phyloP scores from a whole-genome alignment of 1,140 invertebrate genomes.

The Pinna nobilis region DNA sequence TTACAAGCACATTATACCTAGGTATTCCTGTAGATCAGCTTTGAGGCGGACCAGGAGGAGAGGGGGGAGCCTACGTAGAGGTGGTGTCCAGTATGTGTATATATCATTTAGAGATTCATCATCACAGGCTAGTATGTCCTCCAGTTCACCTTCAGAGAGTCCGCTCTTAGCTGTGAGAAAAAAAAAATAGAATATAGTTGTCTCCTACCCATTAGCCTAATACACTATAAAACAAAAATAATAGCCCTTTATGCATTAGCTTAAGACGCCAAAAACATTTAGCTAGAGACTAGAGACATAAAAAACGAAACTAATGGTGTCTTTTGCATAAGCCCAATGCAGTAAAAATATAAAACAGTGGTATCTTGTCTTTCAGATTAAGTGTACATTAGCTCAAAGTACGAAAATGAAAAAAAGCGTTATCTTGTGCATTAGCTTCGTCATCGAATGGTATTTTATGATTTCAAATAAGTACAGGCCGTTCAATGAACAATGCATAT shows the following conservation, averaged over 20 bases:
- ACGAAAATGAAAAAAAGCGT: too few species aligned
- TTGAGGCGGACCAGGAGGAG: conserved; percentile 66
- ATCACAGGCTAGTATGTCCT: conserved; percentile 71
- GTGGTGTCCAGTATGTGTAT: conserved; percentile 74
- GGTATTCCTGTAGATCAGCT: conserved; percentile 58
- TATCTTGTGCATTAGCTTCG: too few species aligned
- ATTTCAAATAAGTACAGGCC: too few species aligned
- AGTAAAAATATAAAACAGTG: too few species aligned
- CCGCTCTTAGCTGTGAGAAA: conserved; percentile 55
- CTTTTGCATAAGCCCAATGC: too few species aligned
- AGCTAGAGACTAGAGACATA: not conserved
- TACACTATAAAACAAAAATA: not conserved
- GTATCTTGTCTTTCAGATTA: too few species aligned
- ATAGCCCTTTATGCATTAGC: too few species aligned
- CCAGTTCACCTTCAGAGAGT: conserved; percentile 70
- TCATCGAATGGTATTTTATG: too few species aligned
- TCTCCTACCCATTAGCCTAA: not conserved
- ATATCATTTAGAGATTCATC: conserved; percentile 72
- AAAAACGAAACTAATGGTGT: too few species aligned
- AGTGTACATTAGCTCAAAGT: too few species aligned
- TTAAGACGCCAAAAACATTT: not conserved
- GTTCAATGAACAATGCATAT: too few species aligned
- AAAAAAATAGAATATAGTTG: not conserved
- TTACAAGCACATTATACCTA: conserved; percentile 48
- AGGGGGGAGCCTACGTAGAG: conserved; percentile 67